These are phyloP conservation scores for Anoura caudifer DNA, from an alignment of 2,113 vertebrate species.

Conservation along the genomic window DNA sequence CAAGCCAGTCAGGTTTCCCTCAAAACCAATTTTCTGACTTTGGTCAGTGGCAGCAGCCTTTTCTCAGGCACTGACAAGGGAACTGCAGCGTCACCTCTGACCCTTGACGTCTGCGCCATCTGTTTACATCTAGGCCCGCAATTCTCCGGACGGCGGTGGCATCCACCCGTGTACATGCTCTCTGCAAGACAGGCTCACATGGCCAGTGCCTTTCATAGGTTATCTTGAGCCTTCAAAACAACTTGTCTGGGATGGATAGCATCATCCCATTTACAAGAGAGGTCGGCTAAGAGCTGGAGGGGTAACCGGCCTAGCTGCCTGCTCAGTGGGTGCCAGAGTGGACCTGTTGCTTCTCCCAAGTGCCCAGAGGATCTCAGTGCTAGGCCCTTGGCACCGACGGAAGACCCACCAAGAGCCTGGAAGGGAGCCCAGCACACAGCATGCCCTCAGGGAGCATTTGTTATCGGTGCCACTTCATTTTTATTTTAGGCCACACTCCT, in stretches of 20 bases:
- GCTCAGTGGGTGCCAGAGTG: not conserved
- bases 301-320: not conserved
- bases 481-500: not conserved
- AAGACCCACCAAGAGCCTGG: not conserved
- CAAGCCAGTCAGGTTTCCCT: not conserved
- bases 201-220: rapidly evolving
- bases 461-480: too few relatives aligned
- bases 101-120: not conserved
- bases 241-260: too few relatives aligned
- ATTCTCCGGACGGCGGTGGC: not conserved
- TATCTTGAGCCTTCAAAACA: not conserved
- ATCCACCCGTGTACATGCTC: not conserved
- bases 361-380: rapidly evolving
- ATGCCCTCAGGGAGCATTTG: rapidly evolving
- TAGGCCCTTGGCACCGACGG: rapidly evolving
- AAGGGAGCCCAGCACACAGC: not conserved
- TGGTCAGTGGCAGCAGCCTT: not conserved
- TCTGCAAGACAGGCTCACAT: not conserved
- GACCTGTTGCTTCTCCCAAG: not conserved
- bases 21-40: not conserved
- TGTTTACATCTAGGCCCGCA: not conserved
- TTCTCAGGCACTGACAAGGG: not conserved
- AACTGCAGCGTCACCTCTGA: not conserved
- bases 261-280: not conserved
- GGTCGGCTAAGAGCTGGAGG: not conserved